Base-by-base conservation (phyloP, 2,797 vertebrate species). In the Ptychadena robeensis region DNA sequence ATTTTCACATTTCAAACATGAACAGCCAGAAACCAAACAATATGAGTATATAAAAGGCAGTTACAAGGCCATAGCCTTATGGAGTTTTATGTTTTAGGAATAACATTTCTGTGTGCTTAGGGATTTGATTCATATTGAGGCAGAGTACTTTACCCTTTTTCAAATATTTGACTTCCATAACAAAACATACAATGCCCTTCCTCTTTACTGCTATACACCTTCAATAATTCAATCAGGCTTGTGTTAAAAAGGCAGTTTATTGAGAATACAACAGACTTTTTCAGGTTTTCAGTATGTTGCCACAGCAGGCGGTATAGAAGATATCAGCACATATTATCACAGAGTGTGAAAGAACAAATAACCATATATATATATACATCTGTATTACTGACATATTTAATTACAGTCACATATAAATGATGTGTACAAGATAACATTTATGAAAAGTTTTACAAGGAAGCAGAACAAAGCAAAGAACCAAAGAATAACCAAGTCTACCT, bases 341-440 rank as follows among this genome's bases (percentile, higher is more conserved):
- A 78, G 34, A 78, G 27, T 78, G 59, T 78, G 59, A 79, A 66
- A 78, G 61, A 38, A 73, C 69, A 79, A 65, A 79, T 25, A 79
- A 79, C 75, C 69, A 79, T 83, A 68, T 82, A 69, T 74, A 61
- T 61, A 73, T 73, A 73, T 79, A 59, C 72, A 59, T 82, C 63
- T 82, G 81, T 27, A 82, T 40, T 31, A 74, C 32, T 71, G 53
- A 77, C 37, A 82, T 68, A 82, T 61, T 37, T 81, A 48, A 65
- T 34, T 82, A 67, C 95, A 95, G 94, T 92, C 82, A 90, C 91
- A 91, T 90, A 91, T 79, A 88, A 93, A 93, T 85, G 91, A 92
- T 92, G 92, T 94, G 90, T 93, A 96, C 91, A 96, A 91, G 87
- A 94, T 95, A 96, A 95, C 96, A 95, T 94, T 94, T 88, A 91